Evolutionary conservation across 2,888 invertebrate genomes (phyloP), one percentile per base, ranked within the genome.

Genomic region (Chymomyza amoena): DNA sequence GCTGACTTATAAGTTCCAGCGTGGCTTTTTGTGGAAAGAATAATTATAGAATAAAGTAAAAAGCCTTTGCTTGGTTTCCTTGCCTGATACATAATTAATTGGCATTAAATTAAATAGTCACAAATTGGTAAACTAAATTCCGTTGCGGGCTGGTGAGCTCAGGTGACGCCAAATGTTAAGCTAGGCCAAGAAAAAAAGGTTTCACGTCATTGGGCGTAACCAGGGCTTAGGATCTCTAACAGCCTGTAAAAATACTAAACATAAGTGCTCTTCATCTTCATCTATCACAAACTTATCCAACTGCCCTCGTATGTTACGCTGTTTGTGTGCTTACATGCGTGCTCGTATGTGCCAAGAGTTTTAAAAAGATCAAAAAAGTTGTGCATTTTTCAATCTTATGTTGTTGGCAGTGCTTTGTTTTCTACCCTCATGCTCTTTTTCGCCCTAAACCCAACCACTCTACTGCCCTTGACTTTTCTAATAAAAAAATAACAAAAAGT

Each of bases 351-450:
- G 61, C 71, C 66, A 83, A 73, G 81, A 77, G 76, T 86, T 84
- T 84, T 78, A 51, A 70, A 75, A 77, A 77, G 74, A 77, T 77
- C 64, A 76, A 76, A 79, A 86, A 81, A 84, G 79, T 81, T 81
- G 76, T 69, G 54, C 66, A 65, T 60, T 77, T 86, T 79, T 79
- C 75, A 81, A 76, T 76, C 77, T 75, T 50, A 68, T 69, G 69
- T 69, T 69, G 69, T 63, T 57, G 62, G 25, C 50, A 15, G 13
- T 61, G 50, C 60, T 20, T 64, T 67, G 36, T 52, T 52, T 62
- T 15, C 52, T 28, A n/a, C 54, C 5, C 57, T 25, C 20, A 13
- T 9, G 4, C 4, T 57, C n/a, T n/a, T n/a, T n/a, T n/a, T n/a
- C 20, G 45, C 20, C 32, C 32, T 51, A 10, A 6, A 20, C 4